Conservation (phyloP, 2,113 vertebrate species). For the Ophthalmolycus amberensis region DNA sequence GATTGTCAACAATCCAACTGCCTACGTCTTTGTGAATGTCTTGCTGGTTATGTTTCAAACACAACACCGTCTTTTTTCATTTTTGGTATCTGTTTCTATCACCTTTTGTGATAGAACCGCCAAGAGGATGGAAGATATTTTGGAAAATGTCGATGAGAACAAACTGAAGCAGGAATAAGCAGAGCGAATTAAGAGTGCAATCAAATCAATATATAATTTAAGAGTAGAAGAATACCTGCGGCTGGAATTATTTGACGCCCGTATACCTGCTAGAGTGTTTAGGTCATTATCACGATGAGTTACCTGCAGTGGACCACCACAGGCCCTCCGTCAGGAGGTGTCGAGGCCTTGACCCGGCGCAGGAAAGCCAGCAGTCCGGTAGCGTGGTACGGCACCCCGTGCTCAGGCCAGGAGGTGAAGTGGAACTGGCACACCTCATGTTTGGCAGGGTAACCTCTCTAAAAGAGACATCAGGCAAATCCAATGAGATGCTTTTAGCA, state of each 20-base stretch:
- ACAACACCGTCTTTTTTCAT: constrained; percentile 2
- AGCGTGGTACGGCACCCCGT: constrained; percentile 93
- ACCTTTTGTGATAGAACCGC: background rate
- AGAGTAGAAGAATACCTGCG: background rate
- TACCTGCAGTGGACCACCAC: constrained; percentile 98
- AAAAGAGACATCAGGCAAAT: constrained; percentile 6
- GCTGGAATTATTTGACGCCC: background rate
- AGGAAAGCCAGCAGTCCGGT: constrained; percentile 95
- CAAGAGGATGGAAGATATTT: constrained; percentile 13
- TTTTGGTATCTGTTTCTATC: background rate
- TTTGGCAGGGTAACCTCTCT: constrained; percentile 94
- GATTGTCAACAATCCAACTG: background rate
- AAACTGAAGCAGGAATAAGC: background rate
- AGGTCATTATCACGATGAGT: background rate
- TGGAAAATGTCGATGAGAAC: background rate
- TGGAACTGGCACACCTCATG: constrained; percentile 98
- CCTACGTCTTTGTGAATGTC: background rate
- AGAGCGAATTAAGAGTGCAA: background rate
- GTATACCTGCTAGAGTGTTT: background rate
- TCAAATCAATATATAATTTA: background rate
- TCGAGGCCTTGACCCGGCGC: constrained; percentile 93
- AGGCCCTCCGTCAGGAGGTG: constrained; percentile 90
- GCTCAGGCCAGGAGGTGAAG: constrained; percentile 96
- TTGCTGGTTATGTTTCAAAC: constrained; percentile 15
- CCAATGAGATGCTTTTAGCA: background rate